A percentile compares a stretch with the other conserved stretches of the same genome.
phyloP scores from a whole-genome alignment of 2,888 invertebrate species.

The Allolobophora icterica region DNA sequence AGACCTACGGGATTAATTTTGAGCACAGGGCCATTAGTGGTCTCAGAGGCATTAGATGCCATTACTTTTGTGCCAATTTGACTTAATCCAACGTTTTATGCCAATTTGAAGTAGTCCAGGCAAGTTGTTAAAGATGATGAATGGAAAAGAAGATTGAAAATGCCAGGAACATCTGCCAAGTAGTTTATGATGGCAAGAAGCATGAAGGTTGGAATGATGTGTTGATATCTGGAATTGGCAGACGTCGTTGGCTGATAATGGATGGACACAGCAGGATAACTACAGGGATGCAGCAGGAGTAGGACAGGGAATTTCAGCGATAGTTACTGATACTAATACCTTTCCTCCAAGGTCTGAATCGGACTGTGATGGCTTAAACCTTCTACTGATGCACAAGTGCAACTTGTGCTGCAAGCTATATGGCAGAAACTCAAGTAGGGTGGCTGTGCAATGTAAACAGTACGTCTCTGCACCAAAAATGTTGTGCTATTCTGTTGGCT shows the following conservation, averaged over 20 bases:
- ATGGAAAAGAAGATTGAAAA: not conserved
- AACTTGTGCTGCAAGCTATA: not conserved
- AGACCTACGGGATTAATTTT: not conserved
- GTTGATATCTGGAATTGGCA: constrained; percentile 10
- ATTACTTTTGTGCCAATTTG: no score
- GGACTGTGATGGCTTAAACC: not conserved
- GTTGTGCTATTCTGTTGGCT: not conserved
- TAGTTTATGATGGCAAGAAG: not conserved
- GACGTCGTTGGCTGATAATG: not conserved
- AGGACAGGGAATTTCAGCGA: not conserved
- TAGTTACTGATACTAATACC: not conserved
- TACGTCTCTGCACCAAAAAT: not conserved
- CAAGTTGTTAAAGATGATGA: not conserved
- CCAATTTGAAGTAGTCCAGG: not conserved
- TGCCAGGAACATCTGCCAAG: not conserved
- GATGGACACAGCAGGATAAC: not conserved
- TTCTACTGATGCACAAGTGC: not conserved
- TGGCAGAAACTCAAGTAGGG: not conserved
- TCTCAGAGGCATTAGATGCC: no score
- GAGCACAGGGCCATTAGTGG: not conserved
- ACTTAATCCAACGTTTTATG: not conserved
- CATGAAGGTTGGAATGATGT: not conserved
- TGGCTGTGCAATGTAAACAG: not conserved
- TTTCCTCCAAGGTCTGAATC: not conserved
- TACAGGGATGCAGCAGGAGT: not conserved